phyloP scores from a whole-genome alignment of 2,888 invertebrate species.

The Bellardia bayeri region DNA sequence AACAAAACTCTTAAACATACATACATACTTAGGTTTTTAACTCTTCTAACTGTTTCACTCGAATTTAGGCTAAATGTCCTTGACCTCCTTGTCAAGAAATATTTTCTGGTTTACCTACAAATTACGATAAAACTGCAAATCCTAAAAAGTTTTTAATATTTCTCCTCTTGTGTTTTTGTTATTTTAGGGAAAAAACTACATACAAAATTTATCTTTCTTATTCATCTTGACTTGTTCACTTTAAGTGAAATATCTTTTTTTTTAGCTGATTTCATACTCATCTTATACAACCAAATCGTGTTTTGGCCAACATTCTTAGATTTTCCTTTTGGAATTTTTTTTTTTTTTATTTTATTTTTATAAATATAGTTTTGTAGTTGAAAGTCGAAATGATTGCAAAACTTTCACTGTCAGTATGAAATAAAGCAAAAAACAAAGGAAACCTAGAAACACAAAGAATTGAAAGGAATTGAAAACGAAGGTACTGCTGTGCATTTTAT shows the following conservation, averaged over 20 bases:
- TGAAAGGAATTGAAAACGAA: conserved; percentile 53
- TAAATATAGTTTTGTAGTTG: conserved; percentile 21
- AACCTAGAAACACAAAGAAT: not conserved
- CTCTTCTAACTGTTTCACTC: not conserved
- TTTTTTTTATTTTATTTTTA: not conserved
- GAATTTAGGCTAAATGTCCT: conserved; percentile 49
- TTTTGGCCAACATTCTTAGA: conserved; percentile 51
- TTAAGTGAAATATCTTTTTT: conserved; percentile 33
- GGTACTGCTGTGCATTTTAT: conserved; percentile 50
- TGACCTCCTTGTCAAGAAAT: conserved; percentile 46
- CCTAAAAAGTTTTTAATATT: conserved; percentile 42
- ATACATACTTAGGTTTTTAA: not conserved
- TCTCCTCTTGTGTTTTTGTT: not conserved
- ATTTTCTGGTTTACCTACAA: conserved; percentile 49
- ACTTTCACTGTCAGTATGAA: conserved; percentile 67
- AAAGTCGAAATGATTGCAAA: conserved; percentile 58
- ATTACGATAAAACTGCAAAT: conserved; percentile 50
- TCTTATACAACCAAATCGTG: not conserved
- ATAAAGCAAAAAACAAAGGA: conserved; percentile 27
- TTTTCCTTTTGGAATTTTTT: conserved; percentile 21
- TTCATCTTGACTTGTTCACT: conserved; percentile 44
- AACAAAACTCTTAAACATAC: conserved; percentile 1
- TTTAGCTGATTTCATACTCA: not conserved
- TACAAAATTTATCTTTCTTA: conserved; percentile 30
- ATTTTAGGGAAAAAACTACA: conserved; percentile 7